phyloP scores from a whole-genome alignment of 2,888 invertebrate species.

The Mesorhabditis belari region DNA sequence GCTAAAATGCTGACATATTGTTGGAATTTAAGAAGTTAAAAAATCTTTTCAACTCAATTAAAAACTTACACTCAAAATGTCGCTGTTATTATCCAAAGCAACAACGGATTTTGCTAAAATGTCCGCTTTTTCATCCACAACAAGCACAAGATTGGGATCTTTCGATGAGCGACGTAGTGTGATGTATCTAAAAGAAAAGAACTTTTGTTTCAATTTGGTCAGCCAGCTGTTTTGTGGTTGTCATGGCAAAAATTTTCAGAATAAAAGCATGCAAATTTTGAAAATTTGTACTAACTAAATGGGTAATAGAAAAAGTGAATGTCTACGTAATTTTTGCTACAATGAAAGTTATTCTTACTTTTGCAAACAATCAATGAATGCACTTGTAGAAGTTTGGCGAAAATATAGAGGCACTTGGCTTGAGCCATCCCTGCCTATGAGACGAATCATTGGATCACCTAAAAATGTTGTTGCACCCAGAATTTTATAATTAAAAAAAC shows the following conservation, averaged over 20 bases:
- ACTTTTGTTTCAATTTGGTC: slow-evolving; percentile 7
- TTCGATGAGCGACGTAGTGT: slow-evolving; percentile 62
- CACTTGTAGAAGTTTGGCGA: slow-evolving; percentile 77
- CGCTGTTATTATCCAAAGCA: slow-evolving; percentile 64
- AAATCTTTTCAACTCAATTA: neutral
- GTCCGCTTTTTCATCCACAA: slow-evolving; percentile 63
- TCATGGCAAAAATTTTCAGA: neutral
- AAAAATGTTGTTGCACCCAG: slow-evolving; percentile 5
- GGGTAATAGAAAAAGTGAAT: too few relatives aligned
- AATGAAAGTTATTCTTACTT: slow-evolving; percentile 43
- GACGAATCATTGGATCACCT: slow-evolving; percentile 53
- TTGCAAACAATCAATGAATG: slow-evolving; percentile 62
- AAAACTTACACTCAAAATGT: slow-evolving; percentile 55
- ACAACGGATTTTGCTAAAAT: slow-evolving; percentile 78
- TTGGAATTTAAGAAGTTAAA: neutral
- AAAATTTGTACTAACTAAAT: neutral
- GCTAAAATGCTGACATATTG: slow-evolving; percentile 48
- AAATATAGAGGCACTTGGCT: slow-evolving; percentile 77
- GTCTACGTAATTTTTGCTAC: too few relatives aligned
- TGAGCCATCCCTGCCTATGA: slow-evolving; percentile 68
- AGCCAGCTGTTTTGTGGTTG: neutral
- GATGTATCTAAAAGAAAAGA: slow-evolving; percentile 35
- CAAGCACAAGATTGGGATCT: slow-evolving; percentile 68
- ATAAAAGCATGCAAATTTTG: too few relatives aligned
- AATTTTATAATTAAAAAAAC: neutral